A percentile compares a stretch with the other conserved stretches of the same genome.
Conservation (phyloP, 2,113 vertebrate species). For the Pterophyllum scalare region DNA sequence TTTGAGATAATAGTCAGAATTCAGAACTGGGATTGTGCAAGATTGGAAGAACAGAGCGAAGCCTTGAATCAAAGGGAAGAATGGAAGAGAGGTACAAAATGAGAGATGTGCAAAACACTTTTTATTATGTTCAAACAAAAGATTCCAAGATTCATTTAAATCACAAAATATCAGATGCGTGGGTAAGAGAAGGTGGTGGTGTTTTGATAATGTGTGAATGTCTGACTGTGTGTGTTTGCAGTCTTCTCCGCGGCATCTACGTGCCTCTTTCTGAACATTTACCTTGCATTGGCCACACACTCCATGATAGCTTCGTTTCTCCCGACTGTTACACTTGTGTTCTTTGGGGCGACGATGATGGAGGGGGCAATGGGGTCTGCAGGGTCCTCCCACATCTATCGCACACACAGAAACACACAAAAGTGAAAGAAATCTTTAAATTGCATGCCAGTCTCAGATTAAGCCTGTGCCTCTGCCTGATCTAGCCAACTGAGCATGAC, state of each 20-base stretch:
- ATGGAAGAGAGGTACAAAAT: constrained; percentile 54
- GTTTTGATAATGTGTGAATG: constrained; percentile 22
- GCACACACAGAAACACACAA: constrained; percentile 19
- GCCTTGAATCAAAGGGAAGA: constrained; percentile 68
- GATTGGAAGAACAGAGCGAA: constrained; percentile 54
- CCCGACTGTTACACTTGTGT: constrained; percentile 94
- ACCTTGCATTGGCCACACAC: constrained; percentile 96
- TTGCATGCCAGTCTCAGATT: constrained; percentile 19
- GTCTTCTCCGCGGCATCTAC: not conserved
- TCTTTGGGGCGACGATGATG: constrained; percentile 94
- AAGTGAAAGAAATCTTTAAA: constrained; percentile 32
- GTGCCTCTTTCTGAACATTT: not conserved
- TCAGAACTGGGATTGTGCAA: constrained; percentile 46
- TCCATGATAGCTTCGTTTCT: constrained; percentile 94
- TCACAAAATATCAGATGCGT: constrained; percentile 44
- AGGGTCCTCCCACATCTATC: constrained; percentile 90
- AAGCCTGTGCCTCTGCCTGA: constrained; percentile 28
- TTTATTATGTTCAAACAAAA: constrained; percentile 64
- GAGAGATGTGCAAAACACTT: constrained; percentile 48
- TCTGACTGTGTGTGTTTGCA: not conserved
- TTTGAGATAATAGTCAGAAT: constrained; percentile 71
- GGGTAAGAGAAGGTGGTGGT: constrained; percentile 22
- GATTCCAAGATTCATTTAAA: constrained; percentile 56
- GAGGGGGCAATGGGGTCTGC: constrained; percentile 95
- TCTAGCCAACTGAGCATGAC: constrained; percentile 37